Conservation (phyloP, 2,797 vertebrate species). For the Onychomys arenicola region DNA sequence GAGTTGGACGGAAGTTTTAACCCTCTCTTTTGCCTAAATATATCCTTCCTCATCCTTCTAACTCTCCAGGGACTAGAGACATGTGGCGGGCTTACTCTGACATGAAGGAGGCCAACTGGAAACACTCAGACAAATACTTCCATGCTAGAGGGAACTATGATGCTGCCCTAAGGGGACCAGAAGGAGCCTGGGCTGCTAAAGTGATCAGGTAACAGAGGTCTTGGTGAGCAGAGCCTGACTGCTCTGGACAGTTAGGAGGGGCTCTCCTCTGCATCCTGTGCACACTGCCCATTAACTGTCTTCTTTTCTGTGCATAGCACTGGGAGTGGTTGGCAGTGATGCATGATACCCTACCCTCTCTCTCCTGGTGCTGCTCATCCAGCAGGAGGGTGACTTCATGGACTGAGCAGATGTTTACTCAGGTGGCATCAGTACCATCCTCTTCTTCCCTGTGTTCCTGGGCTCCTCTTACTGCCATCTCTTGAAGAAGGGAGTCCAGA, state of each 20-base stretch:
- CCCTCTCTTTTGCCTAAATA: not conserved
- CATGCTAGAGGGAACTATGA: conserved; percentile 74
- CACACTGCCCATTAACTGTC: not conserved
- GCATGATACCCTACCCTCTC: fast-evolving
- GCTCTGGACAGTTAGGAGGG: not conserved
- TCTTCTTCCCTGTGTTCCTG: not conserved
- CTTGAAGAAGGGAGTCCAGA: not conserved
- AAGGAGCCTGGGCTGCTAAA: conserved; percentile 51
- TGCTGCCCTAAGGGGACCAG: conserved; percentile 43
- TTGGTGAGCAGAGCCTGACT: not conserved
- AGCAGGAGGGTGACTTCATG: too few species aligned
- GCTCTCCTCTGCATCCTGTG: not conserved
- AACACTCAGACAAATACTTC: conserved; percentile 76
- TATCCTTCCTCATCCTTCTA: not conserved
- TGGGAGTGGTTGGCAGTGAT: not conserved
- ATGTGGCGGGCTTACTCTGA: conserved; percentile 74
- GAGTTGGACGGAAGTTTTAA: not conserved
- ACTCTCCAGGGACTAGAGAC: conserved; percentile 65
- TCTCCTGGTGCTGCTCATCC: not conserved
- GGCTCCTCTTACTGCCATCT: not conserved
- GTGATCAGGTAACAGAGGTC: conserved; percentile 67
- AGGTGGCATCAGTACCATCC: not conserved
- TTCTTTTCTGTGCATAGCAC: not conserved
- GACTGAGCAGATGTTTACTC: not conserved
- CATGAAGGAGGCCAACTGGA: conserved; percentile 75